Percentiles rank a stretch among this genome's conserved stretches.
Evolutionary conservation across 2,113 vertebrate species (phyloP).

Genomic region (Passerina amoena): DNA sequence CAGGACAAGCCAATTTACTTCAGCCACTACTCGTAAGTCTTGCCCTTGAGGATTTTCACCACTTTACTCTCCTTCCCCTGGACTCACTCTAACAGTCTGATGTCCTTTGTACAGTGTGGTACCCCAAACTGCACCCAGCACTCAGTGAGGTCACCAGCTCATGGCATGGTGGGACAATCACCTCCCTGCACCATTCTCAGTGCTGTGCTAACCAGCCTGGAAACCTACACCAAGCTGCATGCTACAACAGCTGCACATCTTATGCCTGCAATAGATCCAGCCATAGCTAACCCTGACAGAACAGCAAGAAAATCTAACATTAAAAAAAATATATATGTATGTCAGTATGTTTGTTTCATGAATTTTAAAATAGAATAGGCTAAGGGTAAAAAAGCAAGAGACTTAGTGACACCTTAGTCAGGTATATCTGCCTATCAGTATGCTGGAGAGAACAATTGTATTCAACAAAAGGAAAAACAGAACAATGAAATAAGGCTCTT

Average conservation of each 20-base stretch:
- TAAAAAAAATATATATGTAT: neutral
- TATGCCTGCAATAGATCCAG: neutral
- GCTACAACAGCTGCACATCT: neutral
- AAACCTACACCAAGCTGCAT: neutral
- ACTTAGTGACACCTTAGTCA: neutral
- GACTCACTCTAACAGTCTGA: neutral
- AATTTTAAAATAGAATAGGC: neutral
- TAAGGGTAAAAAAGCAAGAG: neutral
- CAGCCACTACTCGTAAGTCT: neutral
- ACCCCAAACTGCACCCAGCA: neutral
- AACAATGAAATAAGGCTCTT: neutral
- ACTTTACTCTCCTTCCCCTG: neutral
- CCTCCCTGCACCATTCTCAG: fast-evolving
- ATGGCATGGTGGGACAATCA: neutral
- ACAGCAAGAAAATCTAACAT: neutral
- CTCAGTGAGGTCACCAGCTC: neutral
- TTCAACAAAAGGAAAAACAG: neutral
- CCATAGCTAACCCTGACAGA: neutral
- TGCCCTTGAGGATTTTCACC: neutral
- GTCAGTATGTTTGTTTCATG: neutral
- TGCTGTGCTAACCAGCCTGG: neutral
- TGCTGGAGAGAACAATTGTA: neutral
- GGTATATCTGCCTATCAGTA: neutral
- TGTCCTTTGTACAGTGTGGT: neutral
- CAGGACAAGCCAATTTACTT: neutral